Percentiles rank a stretch among this genome's conserved stretches.
Conservation (phyloP, 2,797 vertebrate species). For the Protonibea diacanthus region DNA sequence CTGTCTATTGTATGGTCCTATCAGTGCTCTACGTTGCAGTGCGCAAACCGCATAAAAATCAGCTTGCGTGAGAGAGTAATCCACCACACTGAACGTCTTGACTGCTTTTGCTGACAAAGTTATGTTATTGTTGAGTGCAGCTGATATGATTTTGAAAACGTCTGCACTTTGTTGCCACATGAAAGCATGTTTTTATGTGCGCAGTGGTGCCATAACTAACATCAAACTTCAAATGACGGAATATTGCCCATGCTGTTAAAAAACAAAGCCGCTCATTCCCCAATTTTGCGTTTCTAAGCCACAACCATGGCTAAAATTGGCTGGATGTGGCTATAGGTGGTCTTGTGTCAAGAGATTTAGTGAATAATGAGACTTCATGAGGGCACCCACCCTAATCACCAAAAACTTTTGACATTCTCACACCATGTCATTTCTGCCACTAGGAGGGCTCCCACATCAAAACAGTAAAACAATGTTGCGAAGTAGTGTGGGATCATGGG, state of each 20-base stretch:
- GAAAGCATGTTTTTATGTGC: background rate
- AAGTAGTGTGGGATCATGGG: no score
- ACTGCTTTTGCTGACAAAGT: conserved; percentile 7
- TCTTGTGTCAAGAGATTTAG: background rate
- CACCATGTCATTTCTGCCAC: no score
- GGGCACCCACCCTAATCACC: no score
- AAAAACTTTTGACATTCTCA: background rate
- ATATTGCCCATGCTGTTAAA: background rate
- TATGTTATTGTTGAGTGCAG: background rate
- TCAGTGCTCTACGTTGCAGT: background rate
- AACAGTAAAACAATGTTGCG: no score
- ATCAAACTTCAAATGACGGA: background rate
- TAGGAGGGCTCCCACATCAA: no score
- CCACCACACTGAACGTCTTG: background rate
- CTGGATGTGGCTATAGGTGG: no score
- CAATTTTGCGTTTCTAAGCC: background rate
- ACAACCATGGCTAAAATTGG: background rate
- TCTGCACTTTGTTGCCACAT: conserved; percentile 2
- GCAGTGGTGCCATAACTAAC: background rate
- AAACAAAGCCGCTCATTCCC: no score
- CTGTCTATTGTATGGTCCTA: background rate
- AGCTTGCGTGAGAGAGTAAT: background rate
- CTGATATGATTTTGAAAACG: background rate
- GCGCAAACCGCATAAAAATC: background rate
- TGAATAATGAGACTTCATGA: background rate